These are phyloP conservation scores for Gymnorhina tibicen DNA, from an alignment of 2,113 vertebrate genomes.

Conservation along the genomic window DNA sequence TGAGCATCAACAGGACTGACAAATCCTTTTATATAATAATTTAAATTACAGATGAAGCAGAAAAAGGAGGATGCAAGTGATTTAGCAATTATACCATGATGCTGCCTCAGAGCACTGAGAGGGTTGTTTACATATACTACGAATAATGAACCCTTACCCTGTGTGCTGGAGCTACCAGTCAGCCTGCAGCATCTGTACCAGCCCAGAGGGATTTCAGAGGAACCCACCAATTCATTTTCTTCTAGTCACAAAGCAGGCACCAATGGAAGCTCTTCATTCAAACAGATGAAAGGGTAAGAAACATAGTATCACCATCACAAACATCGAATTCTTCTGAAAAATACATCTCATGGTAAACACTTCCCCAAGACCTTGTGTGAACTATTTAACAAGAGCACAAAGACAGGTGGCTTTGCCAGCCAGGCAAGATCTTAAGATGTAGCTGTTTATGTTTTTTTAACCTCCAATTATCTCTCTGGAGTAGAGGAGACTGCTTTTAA, in stretches of 20 bases:
- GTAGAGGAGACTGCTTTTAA: not conserved
- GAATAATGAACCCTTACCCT: not conserved
- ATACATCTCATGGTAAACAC: not conserved
- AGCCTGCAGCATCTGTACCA: not conserved
- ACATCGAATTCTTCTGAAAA: not conserved
- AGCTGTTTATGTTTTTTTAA: not conserved
- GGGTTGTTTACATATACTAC: not conserved
- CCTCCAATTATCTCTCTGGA: not conserved
- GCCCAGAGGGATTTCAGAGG: not conserved
- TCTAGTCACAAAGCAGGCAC: not conserved
- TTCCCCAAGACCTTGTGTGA: not conserved
- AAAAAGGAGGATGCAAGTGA: not conserved
- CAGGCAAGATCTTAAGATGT: not conserved
- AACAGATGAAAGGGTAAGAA: not conserved
- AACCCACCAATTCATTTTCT: not conserved
- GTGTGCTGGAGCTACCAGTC: not conserved
- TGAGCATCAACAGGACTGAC: not conserved
- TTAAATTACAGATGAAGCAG: conserved; percentile 3
- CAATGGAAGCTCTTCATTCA: not conserved
- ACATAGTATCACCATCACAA: not conserved
- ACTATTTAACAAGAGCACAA: not conserved
- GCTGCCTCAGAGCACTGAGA: not conserved
- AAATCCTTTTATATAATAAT: not conserved
- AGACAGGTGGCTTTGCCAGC: not conserved
- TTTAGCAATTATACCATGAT: not conserved